These are phyloP conservation scores for Martes flavigula DNA, from an alignment of 2,797 vertebrate species.

Conservation along the genomic window DNA sequence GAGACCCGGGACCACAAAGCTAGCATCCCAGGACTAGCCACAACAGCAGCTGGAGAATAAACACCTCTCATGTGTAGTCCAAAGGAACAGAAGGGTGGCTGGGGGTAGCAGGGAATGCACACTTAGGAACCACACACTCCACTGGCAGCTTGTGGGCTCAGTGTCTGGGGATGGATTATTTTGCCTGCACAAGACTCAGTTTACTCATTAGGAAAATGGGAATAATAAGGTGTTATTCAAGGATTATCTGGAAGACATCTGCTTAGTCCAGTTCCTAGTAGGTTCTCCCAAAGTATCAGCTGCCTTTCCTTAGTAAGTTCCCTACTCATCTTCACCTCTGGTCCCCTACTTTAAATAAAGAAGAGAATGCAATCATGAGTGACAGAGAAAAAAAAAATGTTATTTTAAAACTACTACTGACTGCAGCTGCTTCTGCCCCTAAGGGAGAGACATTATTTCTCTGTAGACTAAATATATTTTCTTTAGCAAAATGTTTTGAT, in stretches of 20 bases:
- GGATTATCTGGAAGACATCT: neutral
- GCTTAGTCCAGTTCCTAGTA: neutral
- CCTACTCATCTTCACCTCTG: neutral
- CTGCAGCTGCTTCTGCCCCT: slow-evolving; percentile 54
- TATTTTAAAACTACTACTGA: slow-evolving; percentile 51
- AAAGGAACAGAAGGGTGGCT: neutral
- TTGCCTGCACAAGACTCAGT: neutral
- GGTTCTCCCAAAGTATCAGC: neutral
- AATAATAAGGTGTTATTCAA: neutral
- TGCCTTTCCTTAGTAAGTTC: neutral
- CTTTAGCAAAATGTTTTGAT: slow-evolving; percentile 67
- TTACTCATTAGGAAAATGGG: slow-evolving; percentile 16
- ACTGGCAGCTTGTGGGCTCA: no score
- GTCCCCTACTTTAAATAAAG: slow-evolving; percentile 31
- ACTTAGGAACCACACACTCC: neutral
- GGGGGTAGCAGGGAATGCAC: rapidly evolving
- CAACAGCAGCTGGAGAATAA: neutral
- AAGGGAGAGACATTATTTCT: slow-evolving; percentile 59
- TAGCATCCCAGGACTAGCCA: neutral
- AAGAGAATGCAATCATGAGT: neutral
- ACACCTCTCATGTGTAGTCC: neutral
- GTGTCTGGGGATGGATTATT: neutral
- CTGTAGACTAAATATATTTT: slow-evolving; percentile 69
- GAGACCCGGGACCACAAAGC: neutral
- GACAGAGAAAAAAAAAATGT: neutral